phyloP scores from a whole-genome alignment of 2,113 vertebrate species.

The Seriola dumerili region DNA sequence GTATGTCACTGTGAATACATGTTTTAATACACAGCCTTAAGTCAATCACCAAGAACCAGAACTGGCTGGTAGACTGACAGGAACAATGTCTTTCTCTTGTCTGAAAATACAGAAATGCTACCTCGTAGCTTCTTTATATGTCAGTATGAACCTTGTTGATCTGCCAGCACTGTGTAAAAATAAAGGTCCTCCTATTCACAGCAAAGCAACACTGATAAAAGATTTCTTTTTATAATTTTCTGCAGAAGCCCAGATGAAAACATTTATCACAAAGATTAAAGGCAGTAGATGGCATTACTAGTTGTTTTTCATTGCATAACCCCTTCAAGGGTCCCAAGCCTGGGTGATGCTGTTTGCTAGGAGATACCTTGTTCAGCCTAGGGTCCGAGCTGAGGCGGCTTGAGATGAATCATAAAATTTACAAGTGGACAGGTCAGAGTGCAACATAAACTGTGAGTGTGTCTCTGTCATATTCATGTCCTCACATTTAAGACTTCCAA shows the following conservation, averaged over 20 bases:
- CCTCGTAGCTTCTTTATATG: not conserved
- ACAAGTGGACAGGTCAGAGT: slow-evolving; percentile 8
- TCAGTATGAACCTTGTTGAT: not conserved
- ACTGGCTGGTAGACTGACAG: slow-evolving; percentile 13
- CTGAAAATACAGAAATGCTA: not conserved
- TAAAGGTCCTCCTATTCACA: not conserved
- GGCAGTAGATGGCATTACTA: not conserved
- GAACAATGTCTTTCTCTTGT: slow-evolving; percentile 8
- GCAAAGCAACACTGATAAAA: not conserved
- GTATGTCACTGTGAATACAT: not conserved
- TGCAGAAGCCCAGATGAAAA: not conserved
- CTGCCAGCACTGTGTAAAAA: not conserved
- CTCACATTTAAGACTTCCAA: not conserved
- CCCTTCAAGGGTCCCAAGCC: not conserved
- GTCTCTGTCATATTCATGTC: not conserved
- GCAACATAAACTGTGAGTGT: not conserved
- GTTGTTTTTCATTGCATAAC: not conserved
- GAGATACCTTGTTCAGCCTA: not conserved
- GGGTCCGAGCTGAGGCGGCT: not conserved
- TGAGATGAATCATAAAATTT: slow-evolving; percentile 24
- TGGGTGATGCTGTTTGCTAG: not conserved
- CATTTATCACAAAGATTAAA: not conserved
- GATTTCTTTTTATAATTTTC: not conserved
- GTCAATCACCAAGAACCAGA: slow-evolving; percentile 8
- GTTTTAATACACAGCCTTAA: not conserved